phyloP scores from a whole-genome alignment of 1,140 invertebrate genomes.

The Euura lappo region DNA sequence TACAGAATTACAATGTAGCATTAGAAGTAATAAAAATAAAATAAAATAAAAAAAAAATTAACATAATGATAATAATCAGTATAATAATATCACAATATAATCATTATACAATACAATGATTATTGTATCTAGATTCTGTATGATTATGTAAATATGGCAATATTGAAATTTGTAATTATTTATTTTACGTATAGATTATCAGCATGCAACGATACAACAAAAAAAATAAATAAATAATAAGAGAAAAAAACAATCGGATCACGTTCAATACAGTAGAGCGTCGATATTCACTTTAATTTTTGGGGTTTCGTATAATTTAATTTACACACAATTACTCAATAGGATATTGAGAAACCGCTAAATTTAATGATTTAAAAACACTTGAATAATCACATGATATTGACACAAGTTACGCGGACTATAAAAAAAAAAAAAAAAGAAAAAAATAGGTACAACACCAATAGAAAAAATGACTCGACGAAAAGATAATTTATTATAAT shows the following conservation, averaged over 20 bases:
- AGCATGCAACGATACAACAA: conserved; percentile 36
- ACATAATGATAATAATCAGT: conserved; percentile 35
- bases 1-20: conserved; percentile 37
- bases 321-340: neutral
- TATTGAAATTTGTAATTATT: conserved; percentile 17
- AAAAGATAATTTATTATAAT: too few relatives aligned
- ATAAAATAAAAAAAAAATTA: conserved; percentile 34
- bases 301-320: neutral
- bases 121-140: conserved; percentile 17
- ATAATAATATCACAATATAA: conserved; percentile 53
- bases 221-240: conserved; percentile 21
- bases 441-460: too few relatives aligned
- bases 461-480: too few relatives aligned
- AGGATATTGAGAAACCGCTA: neutral
- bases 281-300: conserved; percentile 19
- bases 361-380: neutral
- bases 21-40: conserved; percentile 19
- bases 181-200: conserved; percentile 33
- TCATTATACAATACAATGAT: conserved; percentile 40
- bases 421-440: too few relatives aligned
- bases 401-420: neutral
- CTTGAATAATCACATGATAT: neutral
- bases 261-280: conserved; percentile 7
- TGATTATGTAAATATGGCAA: conserved; percentile 9
- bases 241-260: conserved; percentile 2